Percentiles rank a stretch among this genome's conserved stretches.
Conservation (phyloP, 2,113 vertebrate genomes). For the Delphinus delphis region DNA sequence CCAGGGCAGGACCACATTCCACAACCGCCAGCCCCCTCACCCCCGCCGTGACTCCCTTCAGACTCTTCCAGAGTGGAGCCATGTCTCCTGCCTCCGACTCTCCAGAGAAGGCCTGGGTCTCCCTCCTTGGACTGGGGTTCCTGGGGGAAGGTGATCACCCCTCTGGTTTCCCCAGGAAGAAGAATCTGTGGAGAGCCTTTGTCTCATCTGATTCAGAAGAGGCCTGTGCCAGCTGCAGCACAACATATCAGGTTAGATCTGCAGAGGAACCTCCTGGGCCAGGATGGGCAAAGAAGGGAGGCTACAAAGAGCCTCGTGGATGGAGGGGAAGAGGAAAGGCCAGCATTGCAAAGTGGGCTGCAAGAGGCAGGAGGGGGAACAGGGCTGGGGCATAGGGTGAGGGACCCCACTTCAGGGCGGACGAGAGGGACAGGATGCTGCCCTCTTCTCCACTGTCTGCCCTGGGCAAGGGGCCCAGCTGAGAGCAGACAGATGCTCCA, state of each 20-base stretch:
- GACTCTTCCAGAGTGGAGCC: background rate
- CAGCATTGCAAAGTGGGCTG: background rate
- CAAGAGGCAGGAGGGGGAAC: background rate
- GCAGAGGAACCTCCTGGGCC: background rate
- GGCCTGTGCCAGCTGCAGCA: background rate
- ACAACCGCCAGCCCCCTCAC: rapidly evolving
- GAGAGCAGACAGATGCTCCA: background rate
- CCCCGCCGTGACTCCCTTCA: background rate
- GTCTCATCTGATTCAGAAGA: background rate
- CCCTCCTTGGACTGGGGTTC: background rate
- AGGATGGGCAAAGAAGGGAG: background rate
- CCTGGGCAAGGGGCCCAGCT: background rate
- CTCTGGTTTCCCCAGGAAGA: background rate
- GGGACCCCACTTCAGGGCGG: background rate
- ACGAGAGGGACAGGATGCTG: background rate
- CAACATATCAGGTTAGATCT: background rate
- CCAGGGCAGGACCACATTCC: background rate
- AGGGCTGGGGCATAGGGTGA: too few relatives aligned
- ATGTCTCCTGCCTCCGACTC: background rate
- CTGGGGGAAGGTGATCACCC: background rate
- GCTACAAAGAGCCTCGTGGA: background rate
- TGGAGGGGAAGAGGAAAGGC: background rate
- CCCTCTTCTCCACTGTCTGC: background rate
- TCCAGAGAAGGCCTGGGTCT: background rate
- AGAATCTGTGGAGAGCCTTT: background rate